Evolutionary conservation across 2,113 vertebrate species (phyloP).

Genomic region (Motacilla alba): DNA sequence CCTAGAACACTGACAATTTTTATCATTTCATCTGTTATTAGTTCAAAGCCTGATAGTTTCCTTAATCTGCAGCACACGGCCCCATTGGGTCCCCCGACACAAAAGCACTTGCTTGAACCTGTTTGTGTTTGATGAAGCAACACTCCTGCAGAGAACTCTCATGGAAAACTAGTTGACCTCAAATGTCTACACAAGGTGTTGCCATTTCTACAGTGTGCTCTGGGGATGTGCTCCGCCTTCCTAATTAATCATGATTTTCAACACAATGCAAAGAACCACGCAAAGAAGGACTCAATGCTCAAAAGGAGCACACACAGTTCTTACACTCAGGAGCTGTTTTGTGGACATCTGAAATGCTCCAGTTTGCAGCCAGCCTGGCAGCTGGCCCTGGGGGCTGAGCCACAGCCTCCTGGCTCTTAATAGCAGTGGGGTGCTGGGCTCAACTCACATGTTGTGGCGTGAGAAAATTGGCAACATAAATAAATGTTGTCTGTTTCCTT

Average conservation of each 20-base stretch:
- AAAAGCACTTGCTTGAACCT: background rate
- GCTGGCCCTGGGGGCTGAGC: background rate
- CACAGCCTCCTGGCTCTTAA: background rate
- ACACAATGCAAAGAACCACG: fast-evolving
- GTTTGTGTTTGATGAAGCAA: background rate
- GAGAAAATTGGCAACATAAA: background rate
- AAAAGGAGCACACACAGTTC: fast-evolving
- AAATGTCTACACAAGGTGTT: background rate
- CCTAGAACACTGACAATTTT: background rate
- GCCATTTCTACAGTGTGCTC: background rate
- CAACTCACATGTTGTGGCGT: fast-evolving
- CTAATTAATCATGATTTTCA: background rate
- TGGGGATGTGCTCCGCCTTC: background rate
- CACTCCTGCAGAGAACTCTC: background rate
- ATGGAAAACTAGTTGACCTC: background rate
- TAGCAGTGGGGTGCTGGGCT: background rate
- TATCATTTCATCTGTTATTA: background rate
- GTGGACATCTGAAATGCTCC: background rate
- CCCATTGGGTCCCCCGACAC: fast-evolving
- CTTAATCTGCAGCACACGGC: background rate
- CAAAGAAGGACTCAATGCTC: background rate
- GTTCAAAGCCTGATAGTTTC: background rate
- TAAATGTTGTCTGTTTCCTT: background rate
- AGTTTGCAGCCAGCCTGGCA: background rate
- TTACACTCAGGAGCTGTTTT: fast-evolving